Conservation (phyloP, 37 sponge, comb jelly and placozoan genomes). For the Diacarnus erythraeanus region DNA sequence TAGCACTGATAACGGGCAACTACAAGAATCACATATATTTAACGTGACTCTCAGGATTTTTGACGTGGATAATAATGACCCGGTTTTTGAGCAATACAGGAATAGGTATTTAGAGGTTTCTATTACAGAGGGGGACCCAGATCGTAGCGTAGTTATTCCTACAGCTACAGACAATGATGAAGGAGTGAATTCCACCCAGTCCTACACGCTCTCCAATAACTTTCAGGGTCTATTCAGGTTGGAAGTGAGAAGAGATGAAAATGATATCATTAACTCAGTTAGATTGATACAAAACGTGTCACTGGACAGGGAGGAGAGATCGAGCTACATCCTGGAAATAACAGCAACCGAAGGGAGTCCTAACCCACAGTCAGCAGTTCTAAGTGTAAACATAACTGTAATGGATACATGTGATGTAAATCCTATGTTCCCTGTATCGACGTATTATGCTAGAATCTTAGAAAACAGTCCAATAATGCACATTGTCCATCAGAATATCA, state of each 20-base stretch:
- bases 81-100: constrained; percentile 23
- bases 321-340: background rate
- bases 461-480: background rate
- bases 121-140: background rate
- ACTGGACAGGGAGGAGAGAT: background rate
- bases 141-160: background rate
- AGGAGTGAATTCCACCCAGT: constrained; percentile 22
- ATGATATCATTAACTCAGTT: background rate
- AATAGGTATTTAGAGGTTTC: background rate
- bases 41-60: constrained; percentile 20
- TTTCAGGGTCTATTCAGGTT: background rate
- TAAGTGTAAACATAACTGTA: background rate
- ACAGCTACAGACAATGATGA: constrained; percentile 38
- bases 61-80: constrained; percentile 71
- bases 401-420: background rate
- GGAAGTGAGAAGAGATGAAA: background rate
- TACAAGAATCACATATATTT: background rate
- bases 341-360: background rate
- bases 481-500: background rate
- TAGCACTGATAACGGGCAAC: background rate
- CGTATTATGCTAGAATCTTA: background rate
- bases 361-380: background rate
- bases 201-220: constrained; percentile 10
- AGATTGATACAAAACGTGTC: background rate
- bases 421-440: background rate